These are phyloP conservation scores for Temnothorax longispinosus DNA, from an alignment of 1,140 invertebrate species.

Conservation along the genomic window DNA sequence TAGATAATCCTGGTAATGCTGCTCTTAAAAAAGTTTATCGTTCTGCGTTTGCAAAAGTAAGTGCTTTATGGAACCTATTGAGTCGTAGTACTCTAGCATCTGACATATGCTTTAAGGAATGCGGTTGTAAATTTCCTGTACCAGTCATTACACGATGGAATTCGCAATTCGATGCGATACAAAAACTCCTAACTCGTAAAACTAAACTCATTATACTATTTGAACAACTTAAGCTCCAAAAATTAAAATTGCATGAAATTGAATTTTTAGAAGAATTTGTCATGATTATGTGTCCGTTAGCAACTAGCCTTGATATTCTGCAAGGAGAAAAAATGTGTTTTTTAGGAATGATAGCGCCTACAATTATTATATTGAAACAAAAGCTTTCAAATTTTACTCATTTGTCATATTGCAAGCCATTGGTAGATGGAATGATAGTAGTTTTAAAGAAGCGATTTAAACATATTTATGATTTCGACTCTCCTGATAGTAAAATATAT, in stretches of 20 bases:
- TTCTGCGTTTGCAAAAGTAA: not conserved
- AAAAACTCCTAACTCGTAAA: not conserved
- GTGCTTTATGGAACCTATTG: not conserved
- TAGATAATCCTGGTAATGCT: not conserved
- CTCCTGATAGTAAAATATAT: not conserved
- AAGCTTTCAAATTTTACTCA: not conserved
- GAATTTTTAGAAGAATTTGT: slow-evolving; percentile 19
- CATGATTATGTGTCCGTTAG: not conserved
- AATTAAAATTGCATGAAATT: not conserved
- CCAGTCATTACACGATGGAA: not conserved
- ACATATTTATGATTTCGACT: not conserved
- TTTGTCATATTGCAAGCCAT: not conserved
- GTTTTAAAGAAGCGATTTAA: not conserved
- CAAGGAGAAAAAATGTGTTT: not conserved
- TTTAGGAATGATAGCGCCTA: not conserved
- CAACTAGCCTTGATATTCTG: not conserved
- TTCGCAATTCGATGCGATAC: not conserved
- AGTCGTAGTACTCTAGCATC: not conserved
- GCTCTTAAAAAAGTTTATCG: not conserved
- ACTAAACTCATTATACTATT: not conserved
- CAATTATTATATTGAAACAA: not conserved
- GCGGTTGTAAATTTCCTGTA: slow-evolving; percentile 16
- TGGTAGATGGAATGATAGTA: not conserved
- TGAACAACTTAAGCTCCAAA: slow-evolving; percentile 3
- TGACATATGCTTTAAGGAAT: not conserved